Evolutionary conservation across 2,888 invertebrate species (phyloP).

Genomic region (Cryptocephalus primarius): DNA sequence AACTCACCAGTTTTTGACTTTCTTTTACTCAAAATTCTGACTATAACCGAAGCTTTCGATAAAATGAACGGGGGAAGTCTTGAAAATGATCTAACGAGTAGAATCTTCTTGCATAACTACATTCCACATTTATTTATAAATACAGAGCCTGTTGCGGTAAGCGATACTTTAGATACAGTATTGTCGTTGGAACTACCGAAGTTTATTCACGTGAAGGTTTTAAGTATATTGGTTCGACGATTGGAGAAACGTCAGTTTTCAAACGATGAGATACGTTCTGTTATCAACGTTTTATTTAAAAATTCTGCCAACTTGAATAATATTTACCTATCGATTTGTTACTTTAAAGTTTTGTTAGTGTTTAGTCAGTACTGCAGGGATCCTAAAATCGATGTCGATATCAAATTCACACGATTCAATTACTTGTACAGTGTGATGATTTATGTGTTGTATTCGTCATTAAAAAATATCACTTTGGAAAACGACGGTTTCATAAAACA

Average conservation of each 20-base stretch:
- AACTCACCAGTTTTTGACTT: not conserved
- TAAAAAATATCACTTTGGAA: not conserved
- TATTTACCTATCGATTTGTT: not conserved
- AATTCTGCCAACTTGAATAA: not conserved
- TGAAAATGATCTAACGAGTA: not conserved
- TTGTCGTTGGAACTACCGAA: not conserved
- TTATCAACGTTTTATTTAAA: not conserved
- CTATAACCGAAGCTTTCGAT: not conserved
- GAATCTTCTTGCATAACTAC: constrained; percentile 1
- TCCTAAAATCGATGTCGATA: not conserved
- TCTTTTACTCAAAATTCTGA: not conserved
- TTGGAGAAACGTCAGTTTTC: not conserved
- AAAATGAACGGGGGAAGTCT: not conserved
- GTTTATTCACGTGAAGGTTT: not conserved
- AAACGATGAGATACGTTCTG: not conserved
- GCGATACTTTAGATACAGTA: not conserved
- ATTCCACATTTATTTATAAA: not conserved
- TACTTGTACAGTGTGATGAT: not conserved
- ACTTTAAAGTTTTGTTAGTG: not conserved
- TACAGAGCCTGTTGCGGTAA: not conserved
- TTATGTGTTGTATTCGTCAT: not conserved
- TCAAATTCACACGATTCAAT: not conserved
- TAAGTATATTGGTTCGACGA: not conserved
- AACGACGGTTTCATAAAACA: too few relatives aligned
- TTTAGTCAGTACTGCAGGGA: not conserved